Percentiles rank a stretch among this genome's conserved stretches.
These are phyloP conservation scores for Hypsibius dujardini DNA, from an alignment of 1,140 invertebrate species.

Conservation along the genomic window DNA sequence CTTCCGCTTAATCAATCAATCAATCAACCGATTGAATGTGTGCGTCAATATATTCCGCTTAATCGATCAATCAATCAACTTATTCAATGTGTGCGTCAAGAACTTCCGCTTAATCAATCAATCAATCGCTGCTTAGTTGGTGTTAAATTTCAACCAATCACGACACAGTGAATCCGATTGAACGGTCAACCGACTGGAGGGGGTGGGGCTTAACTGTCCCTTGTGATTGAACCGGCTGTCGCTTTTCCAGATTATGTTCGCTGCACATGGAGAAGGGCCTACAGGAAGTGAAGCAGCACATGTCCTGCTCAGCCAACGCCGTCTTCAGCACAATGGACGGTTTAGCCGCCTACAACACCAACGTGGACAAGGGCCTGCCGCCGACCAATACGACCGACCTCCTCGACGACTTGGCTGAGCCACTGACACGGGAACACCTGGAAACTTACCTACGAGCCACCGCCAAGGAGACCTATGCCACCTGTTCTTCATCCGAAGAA, in stretches of 20 bases:
- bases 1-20: too few relatives aligned
- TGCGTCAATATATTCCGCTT: too few relatives aligned
- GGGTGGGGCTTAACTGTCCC: too few relatives aligned
- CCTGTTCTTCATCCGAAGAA: neutral
- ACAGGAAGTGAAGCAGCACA: neutral
- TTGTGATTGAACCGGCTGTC: too few relatives aligned
- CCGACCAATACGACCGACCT: neutral
- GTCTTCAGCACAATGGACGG: neutral
- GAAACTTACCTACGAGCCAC: neutral
- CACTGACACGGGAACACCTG: neutral
- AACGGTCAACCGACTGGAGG: too few relatives aligned
- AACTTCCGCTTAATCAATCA: neutral
- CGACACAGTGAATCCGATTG: too few relatives aligned
- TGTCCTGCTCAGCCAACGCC: slow-evolving; percentile 4
- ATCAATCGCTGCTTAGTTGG: too few relatives aligned
- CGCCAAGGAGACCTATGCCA: slow-evolving; percentile 4
- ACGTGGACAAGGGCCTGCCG: slow-evolving; percentile 4
- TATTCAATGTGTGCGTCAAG: neutral
- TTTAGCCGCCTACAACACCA: neutral
- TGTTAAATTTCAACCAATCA: too few relatives aligned
- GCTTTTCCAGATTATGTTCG: neutral
- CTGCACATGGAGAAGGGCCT: neutral
- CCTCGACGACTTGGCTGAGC: neutral
- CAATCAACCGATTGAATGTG: too few relatives aligned
- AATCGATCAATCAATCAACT: neutral